These are phyloP conservation scores for Eidolon helvum DNA, from an alignment of 2,113 vertebrate species.

Conservation along the genomic window DNA sequence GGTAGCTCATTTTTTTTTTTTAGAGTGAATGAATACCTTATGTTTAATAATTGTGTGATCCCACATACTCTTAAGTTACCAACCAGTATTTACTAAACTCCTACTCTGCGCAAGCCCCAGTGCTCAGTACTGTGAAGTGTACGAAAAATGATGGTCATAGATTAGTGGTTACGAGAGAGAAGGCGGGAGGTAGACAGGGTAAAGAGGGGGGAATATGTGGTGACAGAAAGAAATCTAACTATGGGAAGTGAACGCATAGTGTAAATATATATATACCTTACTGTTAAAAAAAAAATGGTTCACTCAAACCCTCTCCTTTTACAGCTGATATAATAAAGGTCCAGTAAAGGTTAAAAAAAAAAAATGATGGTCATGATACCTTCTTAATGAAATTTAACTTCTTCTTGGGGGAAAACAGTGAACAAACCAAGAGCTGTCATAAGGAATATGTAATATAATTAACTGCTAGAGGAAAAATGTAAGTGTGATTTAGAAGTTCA, in stretches of 20 bases:
- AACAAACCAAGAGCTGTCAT: not conserved
- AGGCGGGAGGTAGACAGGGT: too few species aligned
- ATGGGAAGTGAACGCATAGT: too few species aligned
- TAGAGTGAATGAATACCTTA: not conserved
- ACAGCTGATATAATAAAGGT: too few species aligned
- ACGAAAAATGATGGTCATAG: not conserved
- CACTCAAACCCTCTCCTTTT: too few species aligned
- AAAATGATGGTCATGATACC: not conserved
- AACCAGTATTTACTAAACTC: not conserved
- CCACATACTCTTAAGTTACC: not conserved
- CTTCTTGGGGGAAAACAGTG: not conserved
- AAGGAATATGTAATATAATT: not conserved
- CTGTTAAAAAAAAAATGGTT: too few species aligned
- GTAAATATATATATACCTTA: too few species aligned
- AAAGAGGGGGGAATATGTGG: too few species aligned
- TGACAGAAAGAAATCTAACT: too few species aligned
- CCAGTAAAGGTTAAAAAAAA: not conserved
- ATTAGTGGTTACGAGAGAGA: too few species aligned
- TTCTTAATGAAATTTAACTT: not conserved
- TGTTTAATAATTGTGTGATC: not conserved
- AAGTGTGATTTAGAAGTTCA: not conserved
- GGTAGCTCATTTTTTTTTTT: not conserved
- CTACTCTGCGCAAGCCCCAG: not conserved
- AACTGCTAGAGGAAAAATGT: not conserved
- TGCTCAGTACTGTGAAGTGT: not conserved